Conservation (phyloP, 2,113 vertebrate genomes). For the Coptodon rendalli region DNA sequence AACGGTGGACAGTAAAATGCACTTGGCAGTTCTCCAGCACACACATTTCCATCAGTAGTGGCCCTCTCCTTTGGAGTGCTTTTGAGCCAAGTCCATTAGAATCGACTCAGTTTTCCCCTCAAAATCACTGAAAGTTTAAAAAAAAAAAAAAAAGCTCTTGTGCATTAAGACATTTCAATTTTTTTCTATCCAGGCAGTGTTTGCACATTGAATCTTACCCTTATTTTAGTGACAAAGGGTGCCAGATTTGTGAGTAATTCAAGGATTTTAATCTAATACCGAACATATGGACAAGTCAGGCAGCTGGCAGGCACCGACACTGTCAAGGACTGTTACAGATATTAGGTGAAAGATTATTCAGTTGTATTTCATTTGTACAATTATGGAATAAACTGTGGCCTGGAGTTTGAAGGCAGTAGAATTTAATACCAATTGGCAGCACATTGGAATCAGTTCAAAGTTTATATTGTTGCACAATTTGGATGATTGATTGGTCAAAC, state of each 20-base stretch:
- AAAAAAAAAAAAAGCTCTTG: not conserved
- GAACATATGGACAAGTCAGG: constrained; percentile 17
- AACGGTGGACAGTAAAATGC: not conserved
- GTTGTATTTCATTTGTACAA: constrained; percentile 19
- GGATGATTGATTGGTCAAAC: not conserved
- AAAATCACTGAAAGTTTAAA: not conserved
- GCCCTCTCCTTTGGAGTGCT: not conserved
- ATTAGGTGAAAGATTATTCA: not conserved
- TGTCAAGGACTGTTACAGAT: not conserved
- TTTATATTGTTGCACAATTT: not conserved
- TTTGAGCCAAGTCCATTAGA: not conserved
- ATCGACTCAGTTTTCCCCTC: not conserved
- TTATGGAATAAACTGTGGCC: not conserved
- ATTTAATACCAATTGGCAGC: constrained; percentile 8
- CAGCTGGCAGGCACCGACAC: not conserved
- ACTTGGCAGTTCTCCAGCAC: not conserved
- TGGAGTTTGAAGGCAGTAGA: not conserved
- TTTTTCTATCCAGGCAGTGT: not conserved
- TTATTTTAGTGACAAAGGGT: not conserved
- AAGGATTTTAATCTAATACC: not conserved
- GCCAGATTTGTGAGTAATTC: not conserved
- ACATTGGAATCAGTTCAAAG: not conserved
- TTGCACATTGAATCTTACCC: not conserved
- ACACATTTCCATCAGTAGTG: not conserved
- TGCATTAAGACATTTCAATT: not conserved